Percentiles rank a stretch among this genome's conserved stretches.
phyloP scores from a whole-genome alignment of 2,888 invertebrate genomes.

The Habrosyne pyritoides region DNA sequence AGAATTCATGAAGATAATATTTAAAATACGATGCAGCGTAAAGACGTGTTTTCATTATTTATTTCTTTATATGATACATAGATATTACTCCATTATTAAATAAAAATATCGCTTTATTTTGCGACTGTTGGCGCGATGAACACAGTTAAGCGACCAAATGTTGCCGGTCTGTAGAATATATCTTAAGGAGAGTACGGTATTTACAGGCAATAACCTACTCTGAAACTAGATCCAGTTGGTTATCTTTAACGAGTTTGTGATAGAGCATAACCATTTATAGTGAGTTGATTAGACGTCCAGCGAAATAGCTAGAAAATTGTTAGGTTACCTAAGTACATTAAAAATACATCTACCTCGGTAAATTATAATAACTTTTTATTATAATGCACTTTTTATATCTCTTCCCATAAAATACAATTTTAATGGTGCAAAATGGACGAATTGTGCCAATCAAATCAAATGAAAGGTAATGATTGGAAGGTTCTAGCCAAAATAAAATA shows the following conservation, averaged over 20 bases:
- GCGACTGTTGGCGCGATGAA: background rate
- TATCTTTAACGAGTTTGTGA: constrained; percentile 25
- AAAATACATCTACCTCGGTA: constrained; percentile 12
- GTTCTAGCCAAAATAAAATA: no score
- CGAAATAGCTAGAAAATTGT: constrained; percentile 15
- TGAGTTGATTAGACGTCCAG: constrained; percentile 18
- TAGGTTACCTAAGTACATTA: background rate
- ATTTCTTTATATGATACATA: no score
- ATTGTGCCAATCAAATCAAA: no score
- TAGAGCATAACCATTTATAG: constrained; percentile 26
- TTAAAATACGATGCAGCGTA: no score
- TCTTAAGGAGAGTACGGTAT: constrained; percentile 4
- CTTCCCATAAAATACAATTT: no score
- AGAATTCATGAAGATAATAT: no score
- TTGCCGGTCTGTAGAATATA: background rate
- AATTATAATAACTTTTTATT: constrained; percentile 9
- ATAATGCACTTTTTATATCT: no score
- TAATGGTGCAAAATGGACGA: no score
- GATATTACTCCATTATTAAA: no score
- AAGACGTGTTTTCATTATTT: no score
- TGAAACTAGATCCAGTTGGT: constrained; percentile 22
- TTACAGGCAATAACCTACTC: constrained; percentile 11
- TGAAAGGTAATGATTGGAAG: no score
- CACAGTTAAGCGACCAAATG: background rate
- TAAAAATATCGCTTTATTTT: no score